Conservation (phyloP, 2,888 invertebrate genomes). For the Nudaria mundana region DNA sequence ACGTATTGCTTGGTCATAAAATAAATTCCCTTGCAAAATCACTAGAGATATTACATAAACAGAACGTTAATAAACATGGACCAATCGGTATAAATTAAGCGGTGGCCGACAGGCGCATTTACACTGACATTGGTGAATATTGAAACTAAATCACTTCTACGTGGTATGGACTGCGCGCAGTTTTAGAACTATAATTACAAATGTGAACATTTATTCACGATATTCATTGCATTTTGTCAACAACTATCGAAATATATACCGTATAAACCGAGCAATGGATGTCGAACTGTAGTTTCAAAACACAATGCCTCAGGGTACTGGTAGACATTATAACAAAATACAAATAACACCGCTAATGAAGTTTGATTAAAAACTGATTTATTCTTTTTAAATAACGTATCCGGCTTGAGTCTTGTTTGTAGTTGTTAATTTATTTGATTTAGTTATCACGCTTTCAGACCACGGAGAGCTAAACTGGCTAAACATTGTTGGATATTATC, state of each 20-base stretch:
- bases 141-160: constrained; percentile 72
- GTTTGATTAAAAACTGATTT: constrained; percentile 68
- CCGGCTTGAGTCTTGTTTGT: constrained; percentile 38
- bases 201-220: constrained; percentile 32
- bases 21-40: constrained; percentile 61
- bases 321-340: constrained; percentile 35
- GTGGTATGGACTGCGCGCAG: constrained; percentile 43
- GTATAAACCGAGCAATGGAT: constrained; percentile 11
- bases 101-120: constrained; percentile 56
- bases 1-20: constrained; percentile 41
- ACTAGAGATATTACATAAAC: constrained; percentile 59
- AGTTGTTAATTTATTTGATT: constrained; percentile 46
- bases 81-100: constrained; percentile 67
- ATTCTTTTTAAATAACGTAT: constrained; percentile 51
- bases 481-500: constrained; percentile 24
- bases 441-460: constrained; percentile 44
- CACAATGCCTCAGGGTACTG: constrained; percentile 4
- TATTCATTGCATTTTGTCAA: constrained; percentile 11
- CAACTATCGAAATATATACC: background rate
- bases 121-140: constrained; percentile 60
- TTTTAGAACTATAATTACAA: constrained; percentile 14
- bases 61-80: constrained; percentile 58
- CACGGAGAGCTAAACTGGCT: constrained; percentile 14
- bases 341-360: constrained; percentile 65
- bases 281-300: constrained; percentile 8